Evolutionary conservation across 53 echinoderm and acorn worm species (phyloP).

Genomic region (Zoroaster sp.): DNA sequence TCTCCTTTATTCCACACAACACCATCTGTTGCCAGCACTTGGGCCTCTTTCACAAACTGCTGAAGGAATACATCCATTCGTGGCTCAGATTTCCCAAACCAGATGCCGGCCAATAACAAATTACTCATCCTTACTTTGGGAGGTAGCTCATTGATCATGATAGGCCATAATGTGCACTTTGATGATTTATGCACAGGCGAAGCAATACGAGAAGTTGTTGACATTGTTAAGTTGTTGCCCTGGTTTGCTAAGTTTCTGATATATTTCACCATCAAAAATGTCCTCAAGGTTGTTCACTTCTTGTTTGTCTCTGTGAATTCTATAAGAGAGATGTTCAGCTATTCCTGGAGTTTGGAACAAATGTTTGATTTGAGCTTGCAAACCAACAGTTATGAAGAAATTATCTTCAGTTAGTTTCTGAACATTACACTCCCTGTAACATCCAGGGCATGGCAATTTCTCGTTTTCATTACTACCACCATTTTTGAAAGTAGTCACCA

Average conservation of each 20-base stretch:
- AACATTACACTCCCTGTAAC: conserved; percentile 16
- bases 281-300: conserved; percentile 33
- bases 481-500: conserved; percentile 10
- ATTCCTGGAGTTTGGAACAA: conserved; percentile 30
- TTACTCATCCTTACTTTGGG: conserved; percentile 39
- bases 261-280: conserved; percentile 53
- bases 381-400: conserved; percentile 25
- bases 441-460: conserved; percentile 9
- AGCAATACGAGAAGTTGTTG: conserved; percentile 48
- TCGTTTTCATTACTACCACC: background rate
- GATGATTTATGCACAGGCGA: conserved; percentile 42
- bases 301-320: background rate
- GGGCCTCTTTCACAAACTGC: conserved; percentile 63
- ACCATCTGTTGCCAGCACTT: conserved; percentile 43
- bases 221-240: conserved; percentile 32
- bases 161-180: conserved; percentile 63
- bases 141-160: conserved; percentile 61
- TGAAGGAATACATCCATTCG: conserved; percentile 43
- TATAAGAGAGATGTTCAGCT: background rate
- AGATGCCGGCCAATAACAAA: conserved; percentile 54
- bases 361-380: background rate
- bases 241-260: conserved; percentile 11
- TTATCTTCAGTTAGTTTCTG: background rate
- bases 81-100: conserved; percentile 58
- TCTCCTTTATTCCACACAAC: conserved; percentile 40